Percentiles rank a stretch among this genome's conserved stretches.
phyloP scores from a whole-genome alignment of 2,888 invertebrate species.

The Atrina japonica region DNA sequence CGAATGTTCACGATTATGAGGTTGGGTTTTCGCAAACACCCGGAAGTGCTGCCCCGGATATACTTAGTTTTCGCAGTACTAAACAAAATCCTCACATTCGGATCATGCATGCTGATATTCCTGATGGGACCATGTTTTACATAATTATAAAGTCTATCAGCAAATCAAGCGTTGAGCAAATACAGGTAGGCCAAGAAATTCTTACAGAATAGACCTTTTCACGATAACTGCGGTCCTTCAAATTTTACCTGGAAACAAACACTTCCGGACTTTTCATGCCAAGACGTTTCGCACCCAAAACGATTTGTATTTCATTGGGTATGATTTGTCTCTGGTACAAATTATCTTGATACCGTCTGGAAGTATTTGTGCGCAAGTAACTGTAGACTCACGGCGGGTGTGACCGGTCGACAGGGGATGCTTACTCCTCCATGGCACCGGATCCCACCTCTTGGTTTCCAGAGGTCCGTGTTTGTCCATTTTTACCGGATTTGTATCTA shows the following conservation, averaged over 20 bases:
- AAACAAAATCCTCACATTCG: slow-evolving; percentile 55
- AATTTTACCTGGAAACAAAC: neutral
- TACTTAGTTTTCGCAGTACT: slow-evolving; percentile 50
- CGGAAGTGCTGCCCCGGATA: slow-evolving; percentile 47
- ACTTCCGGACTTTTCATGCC: neutral
- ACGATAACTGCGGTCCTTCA: no score
- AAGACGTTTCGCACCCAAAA: neutral
- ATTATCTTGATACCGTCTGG: no score
- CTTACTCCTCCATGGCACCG: no score
- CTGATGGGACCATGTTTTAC: slow-evolving; percentile 58
- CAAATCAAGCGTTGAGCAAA: slow-evolving; percentile 48
- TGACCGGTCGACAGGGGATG: no score
- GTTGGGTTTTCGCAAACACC: slow-evolving; percentile 53
- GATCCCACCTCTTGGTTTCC: no score
- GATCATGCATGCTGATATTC: slow-evolving; percentile 52
- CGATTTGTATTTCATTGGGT: neutral
- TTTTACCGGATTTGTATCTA: no score
- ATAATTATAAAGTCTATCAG: slow-evolving; percentile 59
- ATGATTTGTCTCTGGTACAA: no score
- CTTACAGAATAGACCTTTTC: no score
- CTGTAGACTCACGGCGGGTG: no score
- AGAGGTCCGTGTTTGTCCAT: no score
- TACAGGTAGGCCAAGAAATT: slow-evolving; percentile 45
- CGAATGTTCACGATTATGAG: slow-evolving; percentile 41
- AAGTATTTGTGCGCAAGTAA: no score